Conservation (phyloP, 2,113 vertebrate genomes). For the Sinosuthora webbiana region DNA sequence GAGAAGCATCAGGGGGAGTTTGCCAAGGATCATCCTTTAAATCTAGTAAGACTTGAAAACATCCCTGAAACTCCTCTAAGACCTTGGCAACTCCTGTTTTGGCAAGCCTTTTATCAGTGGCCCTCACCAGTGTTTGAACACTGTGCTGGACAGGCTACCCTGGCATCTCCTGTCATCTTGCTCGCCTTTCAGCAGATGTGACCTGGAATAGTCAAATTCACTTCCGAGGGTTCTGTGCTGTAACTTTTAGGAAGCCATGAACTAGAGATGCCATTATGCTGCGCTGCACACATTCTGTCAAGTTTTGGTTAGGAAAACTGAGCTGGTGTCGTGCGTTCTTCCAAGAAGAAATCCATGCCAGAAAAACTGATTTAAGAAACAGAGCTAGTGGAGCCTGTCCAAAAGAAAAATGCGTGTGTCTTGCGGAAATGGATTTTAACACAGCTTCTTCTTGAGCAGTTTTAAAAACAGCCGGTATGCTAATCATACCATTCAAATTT, state of each 20-base stretch:
- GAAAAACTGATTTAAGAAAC: slow-evolving; percentile 63
- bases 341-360: slow-evolving; percentile 58
- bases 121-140: slow-evolving; percentile 46
- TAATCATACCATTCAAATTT: slow-evolving; percentile 63
- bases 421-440: slow-evolving; percentile 66
- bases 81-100: slow-evolving; percentile 53
- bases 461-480: slow-evolving; percentile 65
- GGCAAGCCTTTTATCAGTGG: slow-evolving; percentile 60
- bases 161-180: not conserved
- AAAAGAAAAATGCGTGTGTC: slow-evolving; percentile 59
- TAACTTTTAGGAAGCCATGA: not conserved
- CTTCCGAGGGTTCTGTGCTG: not conserved
- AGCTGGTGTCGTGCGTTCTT: slow-evolving; percentile 55
- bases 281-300: slow-evolving; percentile 55
- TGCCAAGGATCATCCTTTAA: slow-evolving; percentile 71
- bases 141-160: not conserved
- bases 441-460: slow-evolving; percentile 63
- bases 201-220: not conserved
- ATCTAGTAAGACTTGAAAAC: slow-evolving; percentile 64
- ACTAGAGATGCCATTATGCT: slow-evolving; percentile 33
- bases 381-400: slow-evolving; percentile 63
- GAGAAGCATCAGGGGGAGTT: slow-evolving; percentile 54
- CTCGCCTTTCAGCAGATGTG: not conserved
- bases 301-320: slow-evolving; percentile 54
- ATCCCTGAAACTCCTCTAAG: slow-evolving; percentile 62